Evolutionary conservation across 1,140 invertebrate genomes (phyloP).

Genomic region (Pygmarrhopalites habei): DNA sequence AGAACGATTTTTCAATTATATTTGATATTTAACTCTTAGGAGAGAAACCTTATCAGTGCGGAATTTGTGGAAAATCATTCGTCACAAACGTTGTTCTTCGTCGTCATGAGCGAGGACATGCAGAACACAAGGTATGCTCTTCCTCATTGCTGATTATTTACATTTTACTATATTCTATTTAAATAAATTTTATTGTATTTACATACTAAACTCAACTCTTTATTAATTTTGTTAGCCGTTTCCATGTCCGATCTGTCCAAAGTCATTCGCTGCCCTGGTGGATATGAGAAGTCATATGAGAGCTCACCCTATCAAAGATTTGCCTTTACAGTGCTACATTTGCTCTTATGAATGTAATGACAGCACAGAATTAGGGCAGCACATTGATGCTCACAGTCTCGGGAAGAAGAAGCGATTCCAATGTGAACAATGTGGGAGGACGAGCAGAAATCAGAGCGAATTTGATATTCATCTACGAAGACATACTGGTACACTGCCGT

Average conservation of each 20-base stretch:
- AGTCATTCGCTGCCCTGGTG: neutral
- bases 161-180: too few species aligned
- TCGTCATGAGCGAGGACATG: neutral
- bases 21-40: too few species aligned
- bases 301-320: neutral
- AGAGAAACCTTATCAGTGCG: constrained; percentile 62
- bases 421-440: neutral
- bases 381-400: neutral
- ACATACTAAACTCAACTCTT: too few species aligned
- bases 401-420: neutral
- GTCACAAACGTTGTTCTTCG: constrained; percentile 17
- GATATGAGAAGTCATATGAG: neutral
- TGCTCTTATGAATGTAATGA: neutral
- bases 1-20: too few species aligned
- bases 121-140: neutral
- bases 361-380: neutral
- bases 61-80: constrained; percentile 62
- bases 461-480: neutral
- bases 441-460: neutral
- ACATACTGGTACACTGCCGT: too few species aligned
- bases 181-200: too few species aligned
- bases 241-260: neutral
- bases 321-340: neutral
- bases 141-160: too few species aligned
- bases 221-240: too few species aligned